Conservation (phyloP, 2,113 vertebrate genomes). For the Ursus arctos region DNA sequence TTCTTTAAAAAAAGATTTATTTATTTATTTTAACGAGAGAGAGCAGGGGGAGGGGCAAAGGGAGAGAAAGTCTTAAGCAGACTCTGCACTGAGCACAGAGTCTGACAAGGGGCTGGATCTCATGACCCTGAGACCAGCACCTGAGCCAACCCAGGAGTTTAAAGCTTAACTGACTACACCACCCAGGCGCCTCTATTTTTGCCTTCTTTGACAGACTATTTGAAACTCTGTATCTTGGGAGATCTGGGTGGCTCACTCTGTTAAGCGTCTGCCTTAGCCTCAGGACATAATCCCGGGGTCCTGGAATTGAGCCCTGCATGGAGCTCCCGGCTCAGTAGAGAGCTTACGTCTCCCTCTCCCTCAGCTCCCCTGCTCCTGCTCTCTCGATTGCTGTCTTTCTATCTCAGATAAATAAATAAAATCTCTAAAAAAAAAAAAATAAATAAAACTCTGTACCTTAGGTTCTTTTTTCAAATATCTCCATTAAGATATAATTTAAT, state of each 20-base stretch:
- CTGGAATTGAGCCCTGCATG: neutral
- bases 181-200: neutral
- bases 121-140: neutral
- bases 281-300: neutral
- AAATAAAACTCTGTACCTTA: neutral
- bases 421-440: neutral
- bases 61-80: neutral
- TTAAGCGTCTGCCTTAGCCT: neutral
- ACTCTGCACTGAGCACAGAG: neutral
- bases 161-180: neutral
- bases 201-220: neutral
- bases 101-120: neutral
- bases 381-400: neutral
- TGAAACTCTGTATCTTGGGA: neutral
- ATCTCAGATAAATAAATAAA: neutral
- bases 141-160: neutral
- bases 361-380: neutral
- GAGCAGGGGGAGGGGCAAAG: neutral
- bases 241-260: neutral
- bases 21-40: neutral
- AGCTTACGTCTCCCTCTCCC: neutral
- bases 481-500: neutral
- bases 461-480: neutral
- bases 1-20: neutral
- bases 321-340: neutral